Evolutionary conservation across 2,797 vertebrate species (phyloP).

Genomic region (Antennarius maculatus): DNA sequence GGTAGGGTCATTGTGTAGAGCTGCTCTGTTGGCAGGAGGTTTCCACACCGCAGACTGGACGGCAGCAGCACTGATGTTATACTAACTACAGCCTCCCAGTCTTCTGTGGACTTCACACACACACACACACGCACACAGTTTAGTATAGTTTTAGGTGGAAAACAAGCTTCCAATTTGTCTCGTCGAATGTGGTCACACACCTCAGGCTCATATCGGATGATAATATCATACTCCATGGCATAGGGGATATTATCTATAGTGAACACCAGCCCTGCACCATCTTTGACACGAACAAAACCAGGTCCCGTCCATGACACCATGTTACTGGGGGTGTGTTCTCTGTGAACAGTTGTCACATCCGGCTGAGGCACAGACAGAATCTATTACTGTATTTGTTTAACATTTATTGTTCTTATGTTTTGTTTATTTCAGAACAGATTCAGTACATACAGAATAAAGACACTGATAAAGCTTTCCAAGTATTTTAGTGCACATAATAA

Average conservation of each 20-base stretch:
- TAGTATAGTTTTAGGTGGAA: background rate
- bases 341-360: constrained; percentile 76
- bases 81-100: constrained; percentile 89
- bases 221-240: constrained; percentile 89
- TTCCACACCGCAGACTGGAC: constrained; percentile 86
- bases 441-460: too few relatives aligned
- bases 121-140: background rate
- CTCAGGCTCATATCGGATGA: constrained; percentile 89
- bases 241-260: constrained; percentile 83
- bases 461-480: too few relatives aligned
- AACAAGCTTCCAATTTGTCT: background rate
- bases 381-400: background rate
- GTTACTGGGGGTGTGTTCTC: constrained; percentile 67
- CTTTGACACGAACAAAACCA: constrained; percentile 86
- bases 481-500: too few relatives aligned
- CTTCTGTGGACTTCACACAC: constrained; percentile 84
- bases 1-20: constrained; percentile 84
- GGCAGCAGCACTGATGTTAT: constrained; percentile 82
- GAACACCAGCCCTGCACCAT: constrained; percentile 88
- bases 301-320: constrained; percentile 86
- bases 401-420: too few relatives aligned
- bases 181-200: constrained; percentile 57
- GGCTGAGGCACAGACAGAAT: constrained; percentile 68
- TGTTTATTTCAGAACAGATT: too few relatives aligned
- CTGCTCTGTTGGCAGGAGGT: constrained; percentile 88